Conservation (phyloP, 2,113 vertebrate species). For the Malurus alboscapulatus region DNA sequence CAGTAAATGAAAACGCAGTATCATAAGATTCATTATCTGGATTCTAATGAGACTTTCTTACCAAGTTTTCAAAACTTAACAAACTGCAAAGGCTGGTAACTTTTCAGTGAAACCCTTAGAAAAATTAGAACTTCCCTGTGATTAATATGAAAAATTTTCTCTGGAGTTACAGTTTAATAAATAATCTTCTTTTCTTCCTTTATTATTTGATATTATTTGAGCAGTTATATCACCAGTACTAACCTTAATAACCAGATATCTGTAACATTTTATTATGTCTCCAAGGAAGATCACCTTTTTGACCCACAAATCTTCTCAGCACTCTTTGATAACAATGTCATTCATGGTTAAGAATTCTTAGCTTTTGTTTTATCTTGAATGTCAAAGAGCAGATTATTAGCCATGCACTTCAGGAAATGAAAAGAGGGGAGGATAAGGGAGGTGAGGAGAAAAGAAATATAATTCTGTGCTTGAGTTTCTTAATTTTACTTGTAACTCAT, state of each 20-base stretch:
- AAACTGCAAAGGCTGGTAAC: background rate
- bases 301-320: background rate
- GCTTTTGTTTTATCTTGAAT: background rate
- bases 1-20: background rate
- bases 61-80: background rate
- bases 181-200: background rate
- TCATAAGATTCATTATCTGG: background rate
- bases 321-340: background rate
- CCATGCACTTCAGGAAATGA: background rate
- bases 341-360: background rate
- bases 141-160: background rate
- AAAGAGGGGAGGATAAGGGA: background rate
- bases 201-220: background rate
- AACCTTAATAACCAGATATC: background rate
- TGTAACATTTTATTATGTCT: background rate
- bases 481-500: background rate
- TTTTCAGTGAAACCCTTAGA: background rate
- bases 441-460: background rate
- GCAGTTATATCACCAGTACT: background rate
- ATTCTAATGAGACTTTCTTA: background rate
- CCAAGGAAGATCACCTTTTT: background rate
- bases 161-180: background rate
- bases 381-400: background rate
- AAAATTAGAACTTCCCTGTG: background rate
- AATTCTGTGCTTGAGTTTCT: background rate